Evolutionary conservation across 2,888 invertebrate genomes (phyloP).

Genomic region (Catocala nupta): DNA sequence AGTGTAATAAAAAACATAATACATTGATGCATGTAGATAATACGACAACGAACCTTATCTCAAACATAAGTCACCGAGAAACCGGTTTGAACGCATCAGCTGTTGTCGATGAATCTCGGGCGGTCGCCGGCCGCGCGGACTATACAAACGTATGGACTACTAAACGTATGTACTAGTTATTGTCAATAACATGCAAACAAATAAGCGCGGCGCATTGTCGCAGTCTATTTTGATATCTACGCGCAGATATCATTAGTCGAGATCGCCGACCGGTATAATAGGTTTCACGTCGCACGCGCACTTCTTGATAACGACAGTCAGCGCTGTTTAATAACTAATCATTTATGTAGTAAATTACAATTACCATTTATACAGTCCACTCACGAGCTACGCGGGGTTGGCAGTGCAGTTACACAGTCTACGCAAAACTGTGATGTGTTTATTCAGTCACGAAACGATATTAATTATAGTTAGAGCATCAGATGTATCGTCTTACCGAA

Average conservation of each 20-base stretch:
- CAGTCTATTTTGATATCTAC: constrained; percentile 12
- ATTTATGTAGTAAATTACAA: not conserved
- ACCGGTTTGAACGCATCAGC: too few relatives aligned
- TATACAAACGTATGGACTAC: not conserved
- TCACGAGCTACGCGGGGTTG: constrained; percentile 6
- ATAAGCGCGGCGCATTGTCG: not conserved
- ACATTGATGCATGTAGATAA: too few relatives aligned
- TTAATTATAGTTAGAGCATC: not conserved
- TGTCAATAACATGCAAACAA: not conserved
- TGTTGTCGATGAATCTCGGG: too few relatives aligned
- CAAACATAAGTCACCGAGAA: too few relatives aligned
- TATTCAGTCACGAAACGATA: not conserved
- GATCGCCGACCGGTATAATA: not conserved
- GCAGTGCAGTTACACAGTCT: not conserved
- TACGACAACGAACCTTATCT: too few relatives aligned
- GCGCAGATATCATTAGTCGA: constrained; percentile 8
- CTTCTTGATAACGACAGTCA: constrained; percentile 12
- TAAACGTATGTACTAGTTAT: not conserved
- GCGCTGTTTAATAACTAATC: constrained; percentile 3
- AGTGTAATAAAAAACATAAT: too few relatives aligned
- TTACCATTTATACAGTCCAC: constrained; percentile 13
- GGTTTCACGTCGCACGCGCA: constrained; percentile 7
- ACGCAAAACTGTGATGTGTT: not conserved
- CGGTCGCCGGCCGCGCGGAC: not conserved
- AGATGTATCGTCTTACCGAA: not conserved